Conservation (phyloP, 2,113 vertebrate genomes). For the Crotalus tigris region DNA sequence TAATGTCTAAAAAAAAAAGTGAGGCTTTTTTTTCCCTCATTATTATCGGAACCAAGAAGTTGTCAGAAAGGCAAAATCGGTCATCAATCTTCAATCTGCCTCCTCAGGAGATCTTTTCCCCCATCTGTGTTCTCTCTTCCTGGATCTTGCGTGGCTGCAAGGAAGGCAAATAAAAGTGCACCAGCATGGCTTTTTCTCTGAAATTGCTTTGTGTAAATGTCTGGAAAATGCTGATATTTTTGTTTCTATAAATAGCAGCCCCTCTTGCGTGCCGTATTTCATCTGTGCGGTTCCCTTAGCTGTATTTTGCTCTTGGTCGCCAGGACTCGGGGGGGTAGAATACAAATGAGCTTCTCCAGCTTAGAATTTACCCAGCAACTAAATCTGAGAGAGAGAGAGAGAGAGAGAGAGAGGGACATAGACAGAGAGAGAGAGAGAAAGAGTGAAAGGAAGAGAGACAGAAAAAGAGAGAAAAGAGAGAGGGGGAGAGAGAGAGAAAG, state of each 20-base stretch:
- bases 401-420: too few relatives aligned
- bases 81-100: constrained; percentile 68
- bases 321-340: constrained; percentile 64
- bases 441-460: too few relatives aligned
- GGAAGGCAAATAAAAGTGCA: constrained; percentile 61
- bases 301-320: constrained; percentile 71
- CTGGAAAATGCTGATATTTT: constrained; percentile 81
- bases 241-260: constrained; percentile 81
- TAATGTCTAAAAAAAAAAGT: constrained; percentile 61
- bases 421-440: too few relatives aligned
- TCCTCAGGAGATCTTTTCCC: constrained; percentile 55
- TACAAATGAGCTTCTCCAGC: constrained; percentile 60
- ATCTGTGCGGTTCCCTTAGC: constrained; percentile 70
- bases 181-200: constrained; percentile 62
- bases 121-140: constrained; percentile 60
- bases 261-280: constrained; percentile 66
- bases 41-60: constrained; percentile 40
- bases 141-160: constrained; percentile 59
- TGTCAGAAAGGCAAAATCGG: background rate
- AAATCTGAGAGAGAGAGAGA: constrained; percentile 42
- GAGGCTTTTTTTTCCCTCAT: background rate
- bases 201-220: constrained; percentile 78
- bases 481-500: too few relatives aligned
- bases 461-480: too few relatives aligned
- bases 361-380: constrained; percentile 46